phyloP scores from a whole-genome alignment of 2,113 vertebrate genomes.

The Circaetus gallicus region DNA sequence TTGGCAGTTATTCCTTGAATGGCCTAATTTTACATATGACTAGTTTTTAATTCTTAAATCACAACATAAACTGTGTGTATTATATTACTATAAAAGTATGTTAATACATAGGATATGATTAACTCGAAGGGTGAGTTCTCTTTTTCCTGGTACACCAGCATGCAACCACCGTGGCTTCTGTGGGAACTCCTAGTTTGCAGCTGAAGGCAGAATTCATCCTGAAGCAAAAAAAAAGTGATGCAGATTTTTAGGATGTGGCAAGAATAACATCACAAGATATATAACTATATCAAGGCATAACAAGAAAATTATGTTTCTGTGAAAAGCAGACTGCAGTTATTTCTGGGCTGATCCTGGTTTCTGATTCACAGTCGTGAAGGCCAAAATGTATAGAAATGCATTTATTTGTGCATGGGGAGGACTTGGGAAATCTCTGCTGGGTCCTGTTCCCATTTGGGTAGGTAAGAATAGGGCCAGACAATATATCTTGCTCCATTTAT shows the following conservation, averaged over 20 bases:
- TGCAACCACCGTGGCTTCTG: not conserved
- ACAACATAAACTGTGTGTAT: conserved; percentile 60
- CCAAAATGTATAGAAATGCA: not conserved
- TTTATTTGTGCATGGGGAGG: not conserved
- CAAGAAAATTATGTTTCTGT: conserved; percentile 38
- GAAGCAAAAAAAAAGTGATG: not conserved
- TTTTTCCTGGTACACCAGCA: not conserved
- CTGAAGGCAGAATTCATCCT: conserved; percentile 35
- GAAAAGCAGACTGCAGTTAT: conserved; percentile 47
- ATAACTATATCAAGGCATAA: conserved; percentile 14
- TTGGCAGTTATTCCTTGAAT: conserved; percentile 56
- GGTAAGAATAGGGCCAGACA: not conserved
- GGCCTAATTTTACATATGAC: conserved; percentile 65
- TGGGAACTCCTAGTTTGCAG: not conserved
- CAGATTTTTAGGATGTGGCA: conserved; percentile 24
- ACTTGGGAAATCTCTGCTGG: not conserved
- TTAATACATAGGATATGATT: conserved; percentile 19
- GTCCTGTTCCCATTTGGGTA: not conserved
- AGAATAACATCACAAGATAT: conserved; percentile 14
- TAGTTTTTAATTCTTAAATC: conserved; percentile 77
- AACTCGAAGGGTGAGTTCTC: not conserved
- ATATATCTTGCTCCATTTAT: not conserved
- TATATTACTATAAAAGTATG: conserved; percentile 7
- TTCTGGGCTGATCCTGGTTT: conserved; percentile 16
- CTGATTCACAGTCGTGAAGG: conserved; percentile 13